phyloP scores from a whole-genome alignment of 2,797 vertebrate species.

The Alcedo quadribrachys region DNA sequence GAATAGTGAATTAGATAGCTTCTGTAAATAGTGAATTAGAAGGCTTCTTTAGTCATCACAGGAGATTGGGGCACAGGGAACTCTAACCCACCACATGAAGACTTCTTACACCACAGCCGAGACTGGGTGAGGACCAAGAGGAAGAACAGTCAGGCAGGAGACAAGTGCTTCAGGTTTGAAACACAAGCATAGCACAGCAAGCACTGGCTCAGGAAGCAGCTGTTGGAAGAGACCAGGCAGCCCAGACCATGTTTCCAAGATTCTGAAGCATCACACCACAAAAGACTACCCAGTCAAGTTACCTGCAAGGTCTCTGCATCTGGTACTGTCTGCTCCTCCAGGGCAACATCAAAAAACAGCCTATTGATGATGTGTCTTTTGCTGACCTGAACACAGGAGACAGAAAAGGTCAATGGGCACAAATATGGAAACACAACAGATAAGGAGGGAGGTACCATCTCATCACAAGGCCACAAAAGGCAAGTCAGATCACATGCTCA shows the following conservation, averaged over 20 bases:
- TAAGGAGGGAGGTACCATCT: not conserved
- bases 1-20: not conserved
- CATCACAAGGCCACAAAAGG: not conserved
- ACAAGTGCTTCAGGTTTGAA: not conserved
- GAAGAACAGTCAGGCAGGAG: not conserved
- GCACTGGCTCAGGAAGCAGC: not conserved
- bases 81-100: not conserved
- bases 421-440: not conserved
- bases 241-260: not conserved
- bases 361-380: slow-evolving; percentile 91
- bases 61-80: not conserved
- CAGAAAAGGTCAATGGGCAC: not conserved
- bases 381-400: slow-evolving; percentile 84
- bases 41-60: not conserved
- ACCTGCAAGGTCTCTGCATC: slow-evolving; percentile 94
- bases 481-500: not conserved
- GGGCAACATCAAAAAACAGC: slow-evolving; percentile 90
- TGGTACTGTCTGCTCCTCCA: slow-evolving; percentile 78
- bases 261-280: not conserved
- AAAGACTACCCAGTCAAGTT: not conserved
- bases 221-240: not conserved
- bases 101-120: not conserved
- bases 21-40: not conserved
- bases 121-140: not conserved
- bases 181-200: accelerated